Conservation (phyloP, 2,888 invertebrate genomes). For the Aphodius granarius region DNA sequence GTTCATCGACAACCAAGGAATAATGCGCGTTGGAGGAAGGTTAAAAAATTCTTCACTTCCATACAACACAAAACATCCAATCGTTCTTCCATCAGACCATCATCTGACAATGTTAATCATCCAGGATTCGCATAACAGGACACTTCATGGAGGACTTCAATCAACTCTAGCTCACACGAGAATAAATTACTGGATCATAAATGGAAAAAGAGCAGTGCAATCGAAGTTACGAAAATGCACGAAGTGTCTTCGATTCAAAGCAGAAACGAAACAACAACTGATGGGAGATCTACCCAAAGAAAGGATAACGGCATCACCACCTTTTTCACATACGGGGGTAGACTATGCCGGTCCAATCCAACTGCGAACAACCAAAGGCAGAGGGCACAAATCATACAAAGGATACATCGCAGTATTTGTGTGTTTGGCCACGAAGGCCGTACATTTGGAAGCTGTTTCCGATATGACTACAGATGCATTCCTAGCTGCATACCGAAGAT, state of each 20-base stretch:
- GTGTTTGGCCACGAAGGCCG: not conserved
- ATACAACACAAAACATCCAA: not conserved
- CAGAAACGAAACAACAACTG: not conserved
- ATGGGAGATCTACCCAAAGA: not conserved
- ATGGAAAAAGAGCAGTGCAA: not conserved
- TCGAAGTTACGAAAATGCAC: not conserved
- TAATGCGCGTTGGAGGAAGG: not conserved
- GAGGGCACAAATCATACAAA: not conserved
- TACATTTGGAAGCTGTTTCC: not conserved
- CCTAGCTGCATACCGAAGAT: conserved; percentile 14
- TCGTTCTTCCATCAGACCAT: not conserved
- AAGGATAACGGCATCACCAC: not conserved
- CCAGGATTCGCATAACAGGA: not conserved
- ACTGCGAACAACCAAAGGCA: not conserved
- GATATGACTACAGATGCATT: conserved; percentile 13
- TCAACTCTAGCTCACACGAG: not conserved
- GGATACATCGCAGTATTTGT: not conserved
- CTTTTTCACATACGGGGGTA: not conserved
- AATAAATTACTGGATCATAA: not conserved
- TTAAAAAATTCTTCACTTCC: not conserved
- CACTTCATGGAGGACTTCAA: conserved; percentile 3
- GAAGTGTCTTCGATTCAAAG: not conserved
- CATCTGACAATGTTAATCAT: not conserved
- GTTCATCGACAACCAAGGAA: not conserved
- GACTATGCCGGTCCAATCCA: not conserved